Evolutionary conservation across 2,113 vertebrate genomes (phyloP).

Genomic region (Podilymbus podiceps): DNA sequence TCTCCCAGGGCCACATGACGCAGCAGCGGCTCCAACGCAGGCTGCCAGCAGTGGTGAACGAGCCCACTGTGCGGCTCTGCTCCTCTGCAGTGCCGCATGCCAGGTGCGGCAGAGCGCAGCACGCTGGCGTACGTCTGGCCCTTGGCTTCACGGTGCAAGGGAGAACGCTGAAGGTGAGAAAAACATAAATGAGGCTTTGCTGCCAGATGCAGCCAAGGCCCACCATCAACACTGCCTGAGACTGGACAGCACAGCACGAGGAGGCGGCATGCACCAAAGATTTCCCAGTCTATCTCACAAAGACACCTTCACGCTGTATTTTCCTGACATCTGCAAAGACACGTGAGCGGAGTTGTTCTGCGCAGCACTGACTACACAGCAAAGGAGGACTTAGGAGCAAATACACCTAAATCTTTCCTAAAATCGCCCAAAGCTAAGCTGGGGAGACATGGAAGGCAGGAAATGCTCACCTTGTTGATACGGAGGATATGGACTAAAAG

Average conservation of each 20-base stretch:
- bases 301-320: not conserved
- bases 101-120: not conserved
- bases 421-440: not conserved
- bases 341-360: not conserved
- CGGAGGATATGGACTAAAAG: rapidly evolving
- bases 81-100: not conserved
- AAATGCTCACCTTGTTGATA: not conserved
- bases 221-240: not conserved
- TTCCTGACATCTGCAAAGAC: not conserved
- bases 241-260: not conserved
- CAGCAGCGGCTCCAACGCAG: not conserved
- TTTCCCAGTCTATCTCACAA: not conserved
- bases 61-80: not conserved
- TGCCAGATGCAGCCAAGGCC: not conserved
- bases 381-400: not conserved
- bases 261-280: not conserved
- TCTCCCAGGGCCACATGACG: not conserved
- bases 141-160: not conserved
- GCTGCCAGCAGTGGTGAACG: rapidly evolving
- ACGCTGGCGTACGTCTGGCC: rapidly evolving
- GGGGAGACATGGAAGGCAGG: not conserved
- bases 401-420: not conserved
- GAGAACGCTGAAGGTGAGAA: not conserved
- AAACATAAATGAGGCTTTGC: not conserved
- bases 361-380: not conserved